phyloP scores from a whole-genome alignment of 2,888 invertebrate species.

The Tenodera sinensis region DNA sequence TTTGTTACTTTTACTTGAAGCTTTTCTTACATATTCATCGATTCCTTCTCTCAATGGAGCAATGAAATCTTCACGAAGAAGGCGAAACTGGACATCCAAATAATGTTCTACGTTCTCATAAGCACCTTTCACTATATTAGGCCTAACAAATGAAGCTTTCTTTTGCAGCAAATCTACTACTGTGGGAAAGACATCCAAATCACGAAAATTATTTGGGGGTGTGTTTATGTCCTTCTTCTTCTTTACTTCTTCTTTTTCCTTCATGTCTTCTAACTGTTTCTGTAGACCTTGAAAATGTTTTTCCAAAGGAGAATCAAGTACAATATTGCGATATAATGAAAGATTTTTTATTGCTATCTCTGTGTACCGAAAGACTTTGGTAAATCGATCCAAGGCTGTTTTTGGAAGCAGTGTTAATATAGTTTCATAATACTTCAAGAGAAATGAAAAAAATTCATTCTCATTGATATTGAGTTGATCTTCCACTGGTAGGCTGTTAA shows the following conservation, averaged over 20 bases:
- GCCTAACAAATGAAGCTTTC: slow-evolving; percentile 42
- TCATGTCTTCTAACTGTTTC: background rate
- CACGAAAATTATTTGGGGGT: slow-evolving; percentile 19
- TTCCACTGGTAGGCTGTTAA: slow-evolving; percentile 33
- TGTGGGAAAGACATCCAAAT: slow-evolving; percentile 36
- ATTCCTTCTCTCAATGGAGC: slow-evolving; percentile 54
- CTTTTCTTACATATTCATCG: slow-evolving; percentile 44
- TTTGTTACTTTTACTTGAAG: background rate
- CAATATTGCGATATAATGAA: slow-evolving; percentile 29
- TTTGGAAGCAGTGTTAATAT: slow-evolving; percentile 41
- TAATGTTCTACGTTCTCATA: slow-evolving; percentile 47
- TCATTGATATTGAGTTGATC: slow-evolving; percentile 32
- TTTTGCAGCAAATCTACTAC: slow-evolving; percentile 35
- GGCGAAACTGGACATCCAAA: slow-evolving; percentile 48
- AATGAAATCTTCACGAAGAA: slow-evolving; percentile 50
- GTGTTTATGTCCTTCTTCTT: background rate
- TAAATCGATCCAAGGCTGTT: slow-evolving; percentile 39
- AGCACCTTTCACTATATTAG: slow-evolving; percentile 41
- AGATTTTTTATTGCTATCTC: slow-evolving; percentile 35
- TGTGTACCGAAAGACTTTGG: slow-evolving; percentile 36
- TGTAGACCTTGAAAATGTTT: background rate
- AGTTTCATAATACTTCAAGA: slow-evolving; percentile 39
- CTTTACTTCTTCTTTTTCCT: background rate
- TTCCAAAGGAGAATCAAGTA: background rate
- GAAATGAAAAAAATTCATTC: slow-evolving; percentile 35